Percentiles rank a stretch among this genome's conserved stretches.
Evolutionary conservation across 1,140 invertebrate species (phyloP).

Genomic region (Chironomus striatipennis): DNA sequence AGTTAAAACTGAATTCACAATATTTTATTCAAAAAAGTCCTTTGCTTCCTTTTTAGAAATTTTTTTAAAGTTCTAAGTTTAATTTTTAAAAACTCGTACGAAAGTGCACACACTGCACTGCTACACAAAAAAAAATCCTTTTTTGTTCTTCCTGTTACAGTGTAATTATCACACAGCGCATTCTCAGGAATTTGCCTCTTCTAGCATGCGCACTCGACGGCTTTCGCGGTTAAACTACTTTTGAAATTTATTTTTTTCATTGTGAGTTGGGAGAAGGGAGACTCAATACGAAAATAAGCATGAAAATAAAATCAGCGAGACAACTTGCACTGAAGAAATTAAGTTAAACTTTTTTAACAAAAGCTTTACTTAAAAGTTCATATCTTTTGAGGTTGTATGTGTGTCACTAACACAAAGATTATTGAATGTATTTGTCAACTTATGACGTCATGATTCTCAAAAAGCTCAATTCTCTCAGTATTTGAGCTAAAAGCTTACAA

Average conservation of each 20-base stretch:
- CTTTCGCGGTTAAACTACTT: slow-evolving; percentile 6
- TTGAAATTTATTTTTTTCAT: not conserved
- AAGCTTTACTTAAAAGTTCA: not conserved
- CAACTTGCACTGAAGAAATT: not conserved
- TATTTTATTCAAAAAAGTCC: no score
- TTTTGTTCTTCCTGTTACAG: no score
- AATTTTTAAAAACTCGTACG: no score
- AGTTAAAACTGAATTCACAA: no score
- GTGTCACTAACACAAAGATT: not conserved
- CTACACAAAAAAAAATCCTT: no score
- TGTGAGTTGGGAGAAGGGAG: not conserved
- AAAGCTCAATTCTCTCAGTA: not conserved
- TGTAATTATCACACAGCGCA: no score
- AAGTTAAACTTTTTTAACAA: no score
- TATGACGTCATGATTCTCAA: not conserved
- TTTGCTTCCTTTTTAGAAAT: no score
- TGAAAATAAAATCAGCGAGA: not conserved
- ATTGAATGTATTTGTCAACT: not conserved
- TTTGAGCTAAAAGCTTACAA: not conserved
- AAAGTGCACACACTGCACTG: no score
- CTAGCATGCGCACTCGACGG: slow-evolving; percentile 10
- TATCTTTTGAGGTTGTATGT: not conserved
- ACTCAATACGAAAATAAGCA: not conserved
- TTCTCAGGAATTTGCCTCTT: not conserved
- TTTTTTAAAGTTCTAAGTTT: no score